Conservation (phyloP, 2,797 vertebrate species). For the Calcarius lapponicus region DNA sequence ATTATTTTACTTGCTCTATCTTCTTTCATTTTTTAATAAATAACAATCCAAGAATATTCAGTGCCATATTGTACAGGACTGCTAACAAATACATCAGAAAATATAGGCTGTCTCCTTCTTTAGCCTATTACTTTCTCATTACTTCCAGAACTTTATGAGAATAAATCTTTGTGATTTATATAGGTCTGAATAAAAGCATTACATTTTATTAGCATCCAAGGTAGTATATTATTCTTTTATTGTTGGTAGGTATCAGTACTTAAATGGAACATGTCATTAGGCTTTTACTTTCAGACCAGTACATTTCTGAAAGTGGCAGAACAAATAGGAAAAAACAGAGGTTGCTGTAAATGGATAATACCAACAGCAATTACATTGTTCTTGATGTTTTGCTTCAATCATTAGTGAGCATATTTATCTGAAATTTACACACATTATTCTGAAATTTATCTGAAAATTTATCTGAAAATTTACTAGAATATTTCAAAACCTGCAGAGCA, state of each 20-base stretch:
- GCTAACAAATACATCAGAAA: not conserved
- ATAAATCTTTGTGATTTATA: conserved; percentile 29
- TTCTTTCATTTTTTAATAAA: not conserved
- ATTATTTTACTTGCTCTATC: not conserved
- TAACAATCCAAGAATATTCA: not conserved
- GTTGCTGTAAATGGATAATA: not conserved
- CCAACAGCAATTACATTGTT: not conserved
- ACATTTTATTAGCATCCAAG: conserved; percentile 10
- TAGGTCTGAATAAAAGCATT: conserved; percentile 28
- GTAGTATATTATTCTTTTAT: conserved; percentile 8
- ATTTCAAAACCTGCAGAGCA: not conserved
- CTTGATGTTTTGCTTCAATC: not conserved
- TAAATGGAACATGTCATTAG: conserved; percentile 16
- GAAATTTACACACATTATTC: not conserved
- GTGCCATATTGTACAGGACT: not conserved
- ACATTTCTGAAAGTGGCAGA: not conserved
- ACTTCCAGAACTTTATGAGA: conserved; percentile 16
- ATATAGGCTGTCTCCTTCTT: not conserved
- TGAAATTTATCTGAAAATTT: not conserved
- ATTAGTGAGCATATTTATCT: not conserved
- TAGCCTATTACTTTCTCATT: conserved; percentile 16
- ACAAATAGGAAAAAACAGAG: not conserved
- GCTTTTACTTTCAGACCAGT: not conserved
- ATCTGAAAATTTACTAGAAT: not conserved
- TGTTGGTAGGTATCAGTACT: not conserved